phyloP scores from a whole-genome alignment of 2,113 vertebrate species.

The Coturnix japonica region DNA sequence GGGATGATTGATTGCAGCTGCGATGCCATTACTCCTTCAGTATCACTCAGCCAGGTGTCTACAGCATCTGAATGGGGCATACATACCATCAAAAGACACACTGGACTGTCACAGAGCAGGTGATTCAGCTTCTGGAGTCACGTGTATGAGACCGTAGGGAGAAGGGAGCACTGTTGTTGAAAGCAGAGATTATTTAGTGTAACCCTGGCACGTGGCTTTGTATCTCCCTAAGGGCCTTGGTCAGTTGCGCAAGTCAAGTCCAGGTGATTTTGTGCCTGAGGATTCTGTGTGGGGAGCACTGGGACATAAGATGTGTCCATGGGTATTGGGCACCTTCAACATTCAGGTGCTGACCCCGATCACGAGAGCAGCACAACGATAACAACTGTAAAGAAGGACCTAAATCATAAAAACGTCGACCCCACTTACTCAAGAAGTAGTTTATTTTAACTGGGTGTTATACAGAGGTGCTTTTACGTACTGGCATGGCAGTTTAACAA shows the following conservation, averaged over 20 bases:
- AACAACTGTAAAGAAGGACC: neutral
- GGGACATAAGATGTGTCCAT: neutral
- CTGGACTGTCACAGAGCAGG: neutral
- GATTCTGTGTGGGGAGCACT: neutral
- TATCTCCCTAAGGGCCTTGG: neutral
- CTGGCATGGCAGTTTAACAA: neutral
- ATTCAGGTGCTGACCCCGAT: neutral
- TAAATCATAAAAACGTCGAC: neutral
- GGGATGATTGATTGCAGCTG: neutral
- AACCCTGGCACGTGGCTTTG: neutral
- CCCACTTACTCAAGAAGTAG: neutral
- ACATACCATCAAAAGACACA: neutral
- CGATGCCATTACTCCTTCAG: neutral
- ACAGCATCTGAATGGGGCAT: fast-evolving
- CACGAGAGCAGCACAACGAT: neutral
- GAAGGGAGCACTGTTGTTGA: neutral
- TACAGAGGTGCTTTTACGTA: conserved; percentile 3
- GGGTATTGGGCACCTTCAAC: neutral
- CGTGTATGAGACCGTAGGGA: neutral
- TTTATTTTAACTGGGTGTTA: conserved; percentile 17
- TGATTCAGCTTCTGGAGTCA: neutral
- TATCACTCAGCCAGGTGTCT: neutral
- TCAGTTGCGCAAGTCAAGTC: neutral
- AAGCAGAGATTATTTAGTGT: neutral
- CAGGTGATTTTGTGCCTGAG: neutral